These are phyloP conservation scores for Onychomys leucogaster DNA, from an alignment of 2,797 vertebrate genomes.

Conservation along the genomic window DNA sequence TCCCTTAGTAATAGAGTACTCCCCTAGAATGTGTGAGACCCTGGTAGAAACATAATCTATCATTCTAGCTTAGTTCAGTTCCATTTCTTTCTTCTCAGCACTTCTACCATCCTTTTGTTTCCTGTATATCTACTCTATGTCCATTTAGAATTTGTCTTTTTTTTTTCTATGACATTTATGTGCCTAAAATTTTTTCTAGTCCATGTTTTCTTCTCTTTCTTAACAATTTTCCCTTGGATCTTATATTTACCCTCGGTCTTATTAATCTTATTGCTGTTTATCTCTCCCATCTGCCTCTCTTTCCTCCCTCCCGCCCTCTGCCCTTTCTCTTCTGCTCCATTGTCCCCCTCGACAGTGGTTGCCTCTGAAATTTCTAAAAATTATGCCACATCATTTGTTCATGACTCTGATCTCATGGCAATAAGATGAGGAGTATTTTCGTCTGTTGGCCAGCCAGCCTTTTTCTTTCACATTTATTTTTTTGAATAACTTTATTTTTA, in stretches of 20 bases:
- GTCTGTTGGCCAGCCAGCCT: neutral
- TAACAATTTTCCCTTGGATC: neutral
- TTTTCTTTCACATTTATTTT: neutral
- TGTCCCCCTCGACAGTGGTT: neutral
- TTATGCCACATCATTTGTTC: neutral
- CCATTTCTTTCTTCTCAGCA: neutral
- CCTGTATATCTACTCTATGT: no score
- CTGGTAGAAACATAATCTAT: neutral
- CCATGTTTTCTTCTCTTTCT: neutral
- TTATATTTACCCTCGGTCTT: neutral
- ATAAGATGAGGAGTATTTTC: neutral
- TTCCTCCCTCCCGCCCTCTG: neutral
- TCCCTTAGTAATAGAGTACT: neutral
- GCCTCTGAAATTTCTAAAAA: neutral
- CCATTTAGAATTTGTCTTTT: neutral
- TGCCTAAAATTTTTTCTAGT: neutral
- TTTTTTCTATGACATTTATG: neutral
- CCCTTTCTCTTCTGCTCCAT: no score
- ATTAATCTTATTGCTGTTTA: no score
- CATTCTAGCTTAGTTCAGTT: neutral
- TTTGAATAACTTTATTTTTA: no score
- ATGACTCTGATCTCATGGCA: neutral
- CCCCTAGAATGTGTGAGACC: neutral
- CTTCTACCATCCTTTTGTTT: neutral
- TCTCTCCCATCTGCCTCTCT: neutral